A percentile compares a stretch with the other conserved stretches of the same genome.
Evolutionary conservation across 1,140 invertebrate species (phyloP).

Genomic region (Nasonia longicornis): DNA sequence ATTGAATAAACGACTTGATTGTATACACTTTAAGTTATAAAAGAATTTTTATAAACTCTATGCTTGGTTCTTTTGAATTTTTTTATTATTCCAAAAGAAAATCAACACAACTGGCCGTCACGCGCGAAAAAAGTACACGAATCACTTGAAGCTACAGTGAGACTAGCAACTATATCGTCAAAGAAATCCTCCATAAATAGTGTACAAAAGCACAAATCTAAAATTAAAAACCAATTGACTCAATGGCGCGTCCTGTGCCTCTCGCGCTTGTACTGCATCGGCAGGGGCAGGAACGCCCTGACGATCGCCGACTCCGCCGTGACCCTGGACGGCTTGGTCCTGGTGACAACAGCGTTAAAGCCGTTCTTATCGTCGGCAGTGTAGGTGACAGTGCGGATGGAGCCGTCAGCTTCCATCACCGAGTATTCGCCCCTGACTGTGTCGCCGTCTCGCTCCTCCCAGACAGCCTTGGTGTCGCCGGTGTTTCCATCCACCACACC

Average conservation of each 20-base stretch:
- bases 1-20: constrained; percentile 33
- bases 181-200: too few species aligned
- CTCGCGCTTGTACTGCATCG: constrained; percentile 23
- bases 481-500: constrained; percentile 71
- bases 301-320: constrained; percentile 25
- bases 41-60: constrained; percentile 34
- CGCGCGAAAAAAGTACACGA: too few species aligned
- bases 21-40: constrained; percentile 35
- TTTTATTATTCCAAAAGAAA: not conserved
- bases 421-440: constrained; percentile 74
- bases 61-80: not conserved
- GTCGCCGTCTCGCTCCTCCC: constrained; percentile 71
- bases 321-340: constrained; percentile 51
- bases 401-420: constrained; percentile 72
- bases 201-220: not conserved
- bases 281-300: constrained; percentile 50
- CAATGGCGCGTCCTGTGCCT: constrained; percentile 14
- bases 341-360: constrained; percentile 67
- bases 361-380: constrained; percentile 79
- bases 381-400: constrained; percentile 75
- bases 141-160: not conserved
- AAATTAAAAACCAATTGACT: not conserved
- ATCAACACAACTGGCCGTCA: not conserved
- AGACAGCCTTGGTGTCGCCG: constrained; percentile 70
- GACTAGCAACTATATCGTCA: not conserved